Evolutionary conservation across 2,113 vertebrate genomes (phyloP).

Genomic region (Tricholaema leucomelas): DNA sequence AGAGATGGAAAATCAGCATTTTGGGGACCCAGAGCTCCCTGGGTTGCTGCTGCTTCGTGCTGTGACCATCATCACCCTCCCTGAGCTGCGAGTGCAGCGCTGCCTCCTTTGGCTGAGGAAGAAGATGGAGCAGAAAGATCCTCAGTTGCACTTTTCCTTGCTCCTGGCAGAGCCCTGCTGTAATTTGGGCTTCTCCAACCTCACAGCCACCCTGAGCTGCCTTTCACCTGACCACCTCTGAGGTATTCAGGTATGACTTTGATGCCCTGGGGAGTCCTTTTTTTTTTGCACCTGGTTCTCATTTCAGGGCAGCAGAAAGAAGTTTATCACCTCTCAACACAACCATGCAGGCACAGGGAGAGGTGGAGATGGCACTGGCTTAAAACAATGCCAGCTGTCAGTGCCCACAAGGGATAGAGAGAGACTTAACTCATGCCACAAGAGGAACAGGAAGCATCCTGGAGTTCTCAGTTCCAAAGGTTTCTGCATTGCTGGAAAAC

Average conservation of each 20-base stretch:
- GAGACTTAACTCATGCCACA: not conserved
- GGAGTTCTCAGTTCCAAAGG: not conserved
- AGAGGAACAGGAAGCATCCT: not conserved
- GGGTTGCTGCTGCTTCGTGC: not conserved
- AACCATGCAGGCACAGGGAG: not conserved
- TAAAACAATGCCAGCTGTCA: not conserved
- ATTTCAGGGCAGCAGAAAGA: not conserved
- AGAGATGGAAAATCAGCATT: not conserved
- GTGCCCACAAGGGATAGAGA: not conserved
- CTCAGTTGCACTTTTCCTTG: not conserved
- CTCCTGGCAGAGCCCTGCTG: not conserved
- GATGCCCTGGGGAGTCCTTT: no score
- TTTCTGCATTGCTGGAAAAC: constrained; percentile 49
- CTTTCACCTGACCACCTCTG: no score
- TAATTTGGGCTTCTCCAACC: not conserved
- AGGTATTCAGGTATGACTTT: no score
- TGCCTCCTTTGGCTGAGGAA: not conserved
- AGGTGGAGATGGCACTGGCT: not conserved
- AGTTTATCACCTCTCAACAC: not conserved
- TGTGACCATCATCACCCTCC: no score
- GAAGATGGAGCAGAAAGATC: not conserved
- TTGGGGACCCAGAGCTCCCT: not conserved
- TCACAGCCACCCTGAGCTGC: not conserved
- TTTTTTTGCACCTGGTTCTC: not conserved
- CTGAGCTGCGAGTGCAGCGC: not conserved